Percentiles rank a stretch among this genome's conserved stretches.
Conservation (phyloP, 2,797 vertebrate species). For the Aeoliscus strigatus region DNA sequence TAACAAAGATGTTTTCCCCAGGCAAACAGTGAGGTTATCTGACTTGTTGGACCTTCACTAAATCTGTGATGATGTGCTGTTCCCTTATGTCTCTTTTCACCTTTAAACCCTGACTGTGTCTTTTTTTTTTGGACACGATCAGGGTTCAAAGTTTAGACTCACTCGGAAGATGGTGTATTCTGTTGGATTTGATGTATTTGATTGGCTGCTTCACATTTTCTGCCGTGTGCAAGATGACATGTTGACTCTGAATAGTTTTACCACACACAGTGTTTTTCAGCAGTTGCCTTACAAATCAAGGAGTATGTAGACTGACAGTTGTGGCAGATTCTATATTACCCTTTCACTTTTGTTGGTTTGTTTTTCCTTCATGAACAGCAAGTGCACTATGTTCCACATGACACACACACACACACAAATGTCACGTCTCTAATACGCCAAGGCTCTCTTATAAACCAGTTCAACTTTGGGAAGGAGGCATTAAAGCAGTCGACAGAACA, state of each 20-base stretch:
- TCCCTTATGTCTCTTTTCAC: slow-evolving; percentile 11
- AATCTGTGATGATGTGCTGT: slow-evolving; percentile 12
- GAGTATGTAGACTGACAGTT: slow-evolving; percentile 37
- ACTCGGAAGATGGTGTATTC: slow-evolving; percentile 2
- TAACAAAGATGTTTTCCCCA: slow-evolving; percentile 42
- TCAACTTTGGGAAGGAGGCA: slow-evolving; percentile 4
- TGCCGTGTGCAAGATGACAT: slow-evolving; percentile 4
- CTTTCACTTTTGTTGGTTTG: slow-evolving; percentile 57
- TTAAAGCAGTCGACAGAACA: slow-evolving; percentile 7
- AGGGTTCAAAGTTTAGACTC: slow-evolving; percentile 30
- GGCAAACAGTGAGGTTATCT: slow-evolving; percentile 10
- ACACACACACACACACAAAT: slow-evolving; percentile 66
- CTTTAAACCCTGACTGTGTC: slow-evolving; percentile 35
- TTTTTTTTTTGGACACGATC: slow-evolving; percentile 36
- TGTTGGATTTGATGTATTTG: no score
- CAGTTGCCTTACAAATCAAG: no score
- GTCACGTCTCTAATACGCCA: no score
- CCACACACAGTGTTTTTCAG: no score
- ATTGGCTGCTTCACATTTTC: slow-evolving; percentile 7
- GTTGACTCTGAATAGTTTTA: slow-evolving; percentile 1
- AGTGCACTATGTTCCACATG: slow-evolving; percentile 64
- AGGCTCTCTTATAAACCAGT: slow-evolving; percentile 65
- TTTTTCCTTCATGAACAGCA: slow-evolving; percentile 67
- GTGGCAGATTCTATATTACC: slow-evolving; percentile 41
- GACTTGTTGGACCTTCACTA: slow-evolving; percentile 10